A percentile compares a stretch with the other conserved stretches of the same genome.
phyloP scores from a whole-genome alignment of 2,113 vertebrate species.

The Steatornis caripensis region DNA sequence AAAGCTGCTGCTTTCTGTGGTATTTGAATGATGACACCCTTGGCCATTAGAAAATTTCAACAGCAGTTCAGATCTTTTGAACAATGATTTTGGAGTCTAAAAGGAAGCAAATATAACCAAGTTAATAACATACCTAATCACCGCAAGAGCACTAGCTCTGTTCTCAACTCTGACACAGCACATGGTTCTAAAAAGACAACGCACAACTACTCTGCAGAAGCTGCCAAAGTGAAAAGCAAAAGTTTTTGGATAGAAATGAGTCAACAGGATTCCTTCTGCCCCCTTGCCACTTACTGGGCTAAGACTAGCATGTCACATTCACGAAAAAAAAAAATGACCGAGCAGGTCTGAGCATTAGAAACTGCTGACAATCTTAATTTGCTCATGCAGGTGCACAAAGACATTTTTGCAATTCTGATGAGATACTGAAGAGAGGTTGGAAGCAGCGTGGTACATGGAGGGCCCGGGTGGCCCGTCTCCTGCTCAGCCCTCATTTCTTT shows the following conservation, averaged over 20 bases:
- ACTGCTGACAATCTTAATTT: background rate
- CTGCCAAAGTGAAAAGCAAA: background rate
- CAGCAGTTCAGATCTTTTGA: background rate
- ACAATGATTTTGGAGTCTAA: background rate
- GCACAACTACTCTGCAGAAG: background rate
- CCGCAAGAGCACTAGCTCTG: accelerated
- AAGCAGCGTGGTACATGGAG: accelerated
- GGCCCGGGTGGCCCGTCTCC: background rate
- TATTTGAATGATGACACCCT: background rate
- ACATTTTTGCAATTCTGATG: background rate
- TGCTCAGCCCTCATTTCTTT: background rate
- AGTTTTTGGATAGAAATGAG: background rate
- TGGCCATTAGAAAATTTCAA: background rate
- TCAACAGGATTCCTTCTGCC: background rate
- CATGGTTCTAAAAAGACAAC: background rate
- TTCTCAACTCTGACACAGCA: background rate
- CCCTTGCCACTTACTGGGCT: background rate
- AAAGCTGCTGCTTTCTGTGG: background rate
- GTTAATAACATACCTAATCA: background rate
- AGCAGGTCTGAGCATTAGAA: background rate
- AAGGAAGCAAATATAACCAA: background rate
- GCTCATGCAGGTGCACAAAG: background rate
- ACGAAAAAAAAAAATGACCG: background rate
- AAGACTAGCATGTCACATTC: background rate
- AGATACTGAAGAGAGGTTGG: background rate